Percentiles rank a stretch among this genome's conserved stretches.
These are phyloP conservation scores for Bunonema sp. DNA, from an alignment of 2,888 invertebrate genomes.

Conservation along the genomic window DNA sequence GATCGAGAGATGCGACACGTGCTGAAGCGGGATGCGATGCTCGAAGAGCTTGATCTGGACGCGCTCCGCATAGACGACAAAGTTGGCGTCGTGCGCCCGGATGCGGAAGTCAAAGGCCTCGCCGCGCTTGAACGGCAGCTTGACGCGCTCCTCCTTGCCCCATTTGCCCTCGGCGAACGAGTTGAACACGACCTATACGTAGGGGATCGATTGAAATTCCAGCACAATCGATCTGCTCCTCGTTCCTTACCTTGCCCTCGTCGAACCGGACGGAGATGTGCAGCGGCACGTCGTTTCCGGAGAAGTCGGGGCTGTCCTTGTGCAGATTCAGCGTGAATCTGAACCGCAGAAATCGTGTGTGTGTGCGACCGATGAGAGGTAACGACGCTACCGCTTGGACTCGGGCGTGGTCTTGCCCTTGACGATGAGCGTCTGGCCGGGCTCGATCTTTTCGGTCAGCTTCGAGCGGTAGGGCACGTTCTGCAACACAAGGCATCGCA, in stretches of 20 bases:
- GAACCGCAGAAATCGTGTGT: constrained; percentile 2
- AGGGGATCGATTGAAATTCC: background rate
- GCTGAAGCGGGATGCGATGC: constrained; percentile 25
- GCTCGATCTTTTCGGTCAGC: constrained; percentile 28
- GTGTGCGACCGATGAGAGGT: background rate
- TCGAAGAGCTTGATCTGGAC: constrained; percentile 27
- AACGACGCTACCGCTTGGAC: constrained; percentile 15
- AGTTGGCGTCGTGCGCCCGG: constrained; percentile 29
- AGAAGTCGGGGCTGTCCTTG: constrained; percentile 24
- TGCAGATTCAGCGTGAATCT: constrained; percentile 33
- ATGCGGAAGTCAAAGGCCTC: constrained; percentile 31
- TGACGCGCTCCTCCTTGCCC: constrained; percentile 33
- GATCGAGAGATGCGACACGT: constrained; percentile 28
- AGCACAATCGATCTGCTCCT: background rate
- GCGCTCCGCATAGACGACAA: constrained; percentile 20
- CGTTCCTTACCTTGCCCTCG: constrained; percentile 22
- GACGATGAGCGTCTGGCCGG: constrained; percentile 28
- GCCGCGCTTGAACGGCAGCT: constrained; percentile 28
- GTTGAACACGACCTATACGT: constrained; percentile 25
- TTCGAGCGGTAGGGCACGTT: constrained; percentile 27
- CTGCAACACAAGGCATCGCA: no score
- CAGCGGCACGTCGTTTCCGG: constrained; percentile 30
- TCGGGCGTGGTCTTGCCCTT: constrained; percentile 22
- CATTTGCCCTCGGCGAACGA: constrained; percentile 26
- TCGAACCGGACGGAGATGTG: constrained; percentile 25